These are phyloP conservation scores for Cephus rjabovi DNA, from an alignment of 2,888 invertebrate species.

Conservation along the genomic window DNA sequence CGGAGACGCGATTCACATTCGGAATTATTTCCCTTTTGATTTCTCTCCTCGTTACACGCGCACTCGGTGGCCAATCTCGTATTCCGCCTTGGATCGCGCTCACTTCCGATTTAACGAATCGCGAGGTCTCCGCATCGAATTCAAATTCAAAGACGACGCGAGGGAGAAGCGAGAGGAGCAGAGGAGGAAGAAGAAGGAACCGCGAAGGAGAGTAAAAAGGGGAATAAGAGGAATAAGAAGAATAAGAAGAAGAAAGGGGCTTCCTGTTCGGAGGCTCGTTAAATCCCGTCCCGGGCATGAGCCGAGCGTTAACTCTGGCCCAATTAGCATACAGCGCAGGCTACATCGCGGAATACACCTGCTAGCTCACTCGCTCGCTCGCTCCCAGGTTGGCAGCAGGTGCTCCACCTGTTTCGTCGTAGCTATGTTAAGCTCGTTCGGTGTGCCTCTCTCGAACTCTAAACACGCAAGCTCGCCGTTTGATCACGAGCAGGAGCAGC, in stretches of 20 bases:
- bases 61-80: conserved; percentile 42
- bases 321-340: conserved; percentile 63
- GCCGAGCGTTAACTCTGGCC: conserved; percentile 58
- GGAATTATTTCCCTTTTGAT: conserved; percentile 49
- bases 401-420: conserved; percentile 62
- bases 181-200: too few relatives aligned
- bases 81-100: conserved; percentile 41
- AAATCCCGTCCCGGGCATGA: conserved; percentile 55
- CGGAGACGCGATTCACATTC: conserved; percentile 33
- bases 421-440: conserved; percentile 6
- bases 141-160: too few relatives aligned
- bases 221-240: not conserved
- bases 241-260: conserved; percentile 29
- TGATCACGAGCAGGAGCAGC: not conserved
- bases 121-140: conserved; percentile 12
- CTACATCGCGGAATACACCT: conserved; percentile 58
- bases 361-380: conserved; percentile 29
- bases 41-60: conserved; percentile 55
- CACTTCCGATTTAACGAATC: conserved; percentile 53
- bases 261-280: conserved; percentile 60
- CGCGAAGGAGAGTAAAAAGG: not conserved
- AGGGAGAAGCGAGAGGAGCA: too few relatives aligned
- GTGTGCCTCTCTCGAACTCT: conserved; percentile 1
- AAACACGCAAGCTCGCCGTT: not conserved
- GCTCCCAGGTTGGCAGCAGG: conserved; percentile 49